A percentile compares a stretch with the other conserved stretches of the same genome.
Conservation (phyloP, 1,140 invertebrate species). For the Drosophila ironensis region DNA sequence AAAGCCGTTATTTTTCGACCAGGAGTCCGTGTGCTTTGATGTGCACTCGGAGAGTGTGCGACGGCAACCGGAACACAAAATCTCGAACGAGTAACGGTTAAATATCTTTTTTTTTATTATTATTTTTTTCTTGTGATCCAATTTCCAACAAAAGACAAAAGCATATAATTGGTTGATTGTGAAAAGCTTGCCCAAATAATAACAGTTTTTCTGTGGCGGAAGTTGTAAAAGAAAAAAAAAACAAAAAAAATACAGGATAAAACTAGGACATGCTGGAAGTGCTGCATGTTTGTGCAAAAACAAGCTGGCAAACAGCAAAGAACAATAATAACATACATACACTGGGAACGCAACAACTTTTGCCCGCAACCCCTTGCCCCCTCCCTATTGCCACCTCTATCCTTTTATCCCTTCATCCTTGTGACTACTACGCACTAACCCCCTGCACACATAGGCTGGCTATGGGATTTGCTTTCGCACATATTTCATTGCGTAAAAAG, state of each 20-base stretch:
- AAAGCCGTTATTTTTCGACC: conserved; percentile 17
- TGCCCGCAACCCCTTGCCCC: not conserved
- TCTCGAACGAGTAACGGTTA: conserved; percentile 9
- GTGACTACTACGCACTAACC: conserved; percentile 46
- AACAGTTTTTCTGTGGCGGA: not conserved
- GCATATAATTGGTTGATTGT: not conserved
- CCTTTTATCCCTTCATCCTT: conserved; percentile 14
- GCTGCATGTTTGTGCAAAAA: not conserved
- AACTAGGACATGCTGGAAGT: not conserved
- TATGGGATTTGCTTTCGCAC: conserved; percentile 3
- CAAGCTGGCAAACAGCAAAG: not conserved
- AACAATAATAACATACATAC: not conserved
- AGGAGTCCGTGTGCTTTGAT: conserved; percentile 27
- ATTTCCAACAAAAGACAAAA: not conserved
- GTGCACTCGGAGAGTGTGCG: conserved; percentile 11
- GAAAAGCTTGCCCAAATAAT: not conserved
- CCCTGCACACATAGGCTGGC: conserved; percentile 7
- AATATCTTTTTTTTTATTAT: not conserved
- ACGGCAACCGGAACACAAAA: conserved; percentile 27
- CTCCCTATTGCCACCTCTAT: not conserved
- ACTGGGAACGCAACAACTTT: not conserved
- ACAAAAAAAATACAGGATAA: not conserved
- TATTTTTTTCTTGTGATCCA: not conserved
- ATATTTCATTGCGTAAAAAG: conserved; percentile 60
- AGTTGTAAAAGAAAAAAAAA: not conserved